Base-by-base conservation (phyloP, 2,888 invertebrate species). In the Digitonthophagus gazella region DNA sequence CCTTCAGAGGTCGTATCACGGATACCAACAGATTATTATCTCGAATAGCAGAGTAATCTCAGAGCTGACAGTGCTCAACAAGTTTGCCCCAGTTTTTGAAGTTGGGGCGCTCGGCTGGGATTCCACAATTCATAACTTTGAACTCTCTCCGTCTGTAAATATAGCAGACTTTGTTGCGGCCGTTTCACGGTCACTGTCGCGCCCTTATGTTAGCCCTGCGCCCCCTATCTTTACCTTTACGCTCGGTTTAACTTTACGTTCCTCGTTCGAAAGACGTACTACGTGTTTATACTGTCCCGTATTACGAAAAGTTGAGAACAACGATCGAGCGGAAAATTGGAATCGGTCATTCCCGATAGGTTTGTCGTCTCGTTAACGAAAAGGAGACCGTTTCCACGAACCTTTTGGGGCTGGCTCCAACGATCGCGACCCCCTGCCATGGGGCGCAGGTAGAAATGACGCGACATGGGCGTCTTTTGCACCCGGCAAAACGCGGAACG, bases 401-500 rank as follows among this genome's bases (percentile, higher is more conserved):
- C 28, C 8, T 44, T 44, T 44, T 44, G 6, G 28, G 28, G 28
- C 8, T 3, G 28, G 28, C 28, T 44, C 28, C 28, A 44, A 44
- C 28, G 61, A 19, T 61, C 61, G 61, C 61, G 61, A 61, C 61
- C 18, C 61, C 61, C 61, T 20, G 61, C 19, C 18, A 19, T 19
- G 18, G 61, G 61, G 61, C 61, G 19, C 61, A 61, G 61, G 61
- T 61, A 61, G 61, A 11, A 18, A n/a, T 18, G 61, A 20, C 61
- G 61, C 61, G 61, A 61, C 61, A 61, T 18, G 19, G 19, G 15
- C 61, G 61, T 61, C 61, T 61, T 20, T 61, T 61, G 44, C 71
- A 68, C 73, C 72, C 72, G 72, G 61, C 55, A 18, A 54, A 28
- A 14, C 16, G 14, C 56, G 18, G 19, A n/a, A 19, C 28, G 58